phyloP scores from a whole-genome alignment of 2,888 invertebrate species.

The Neria commutata region DNA sequence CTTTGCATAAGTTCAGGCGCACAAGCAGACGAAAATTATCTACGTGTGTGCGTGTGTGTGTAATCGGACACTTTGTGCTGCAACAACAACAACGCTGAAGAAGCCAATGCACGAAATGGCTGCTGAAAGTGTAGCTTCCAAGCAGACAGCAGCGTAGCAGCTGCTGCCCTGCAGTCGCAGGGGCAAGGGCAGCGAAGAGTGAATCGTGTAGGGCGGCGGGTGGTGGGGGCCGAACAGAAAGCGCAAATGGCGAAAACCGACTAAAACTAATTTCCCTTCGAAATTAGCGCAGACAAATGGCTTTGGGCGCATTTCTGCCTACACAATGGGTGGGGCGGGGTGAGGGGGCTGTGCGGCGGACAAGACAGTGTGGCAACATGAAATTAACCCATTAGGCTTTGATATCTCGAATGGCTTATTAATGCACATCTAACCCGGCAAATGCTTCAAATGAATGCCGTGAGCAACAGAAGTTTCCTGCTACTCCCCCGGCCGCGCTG shows the following conservation, averaged over 20 bases:
- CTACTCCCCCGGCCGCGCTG: too few relatives aligned
- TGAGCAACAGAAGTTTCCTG: too few relatives aligned
- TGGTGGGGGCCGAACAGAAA: neutral
- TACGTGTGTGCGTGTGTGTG: too few relatives aligned
- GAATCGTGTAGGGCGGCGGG: neutral
- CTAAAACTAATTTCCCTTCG: neutral
- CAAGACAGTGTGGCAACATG: slow-evolving; percentile 27
- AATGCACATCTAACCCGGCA: slow-evolving; percentile 14
- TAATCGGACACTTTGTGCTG: neutral
- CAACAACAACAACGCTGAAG: neutral
- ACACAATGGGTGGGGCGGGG: neutral
- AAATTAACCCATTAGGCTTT: slow-evolving; percentile 33
- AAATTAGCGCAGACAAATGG: neutral
- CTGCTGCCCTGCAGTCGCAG: neutral
- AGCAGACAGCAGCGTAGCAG: neutral
- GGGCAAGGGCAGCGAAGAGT: neutral
- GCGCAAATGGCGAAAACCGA: neutral
- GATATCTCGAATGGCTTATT: slow-evolving; percentile 27
- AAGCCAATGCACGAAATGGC: neutral
- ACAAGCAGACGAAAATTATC: neutral
- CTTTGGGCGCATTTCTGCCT: too few relatives aligned
- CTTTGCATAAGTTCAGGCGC: neutral
- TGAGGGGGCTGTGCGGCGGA: neutral
- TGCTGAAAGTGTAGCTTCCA: neutral
- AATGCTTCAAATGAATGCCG: neutral